phyloP scores from a whole-genome alignment of 1,140 invertebrate genomes.

The Hyles euphorbiae region DNA sequence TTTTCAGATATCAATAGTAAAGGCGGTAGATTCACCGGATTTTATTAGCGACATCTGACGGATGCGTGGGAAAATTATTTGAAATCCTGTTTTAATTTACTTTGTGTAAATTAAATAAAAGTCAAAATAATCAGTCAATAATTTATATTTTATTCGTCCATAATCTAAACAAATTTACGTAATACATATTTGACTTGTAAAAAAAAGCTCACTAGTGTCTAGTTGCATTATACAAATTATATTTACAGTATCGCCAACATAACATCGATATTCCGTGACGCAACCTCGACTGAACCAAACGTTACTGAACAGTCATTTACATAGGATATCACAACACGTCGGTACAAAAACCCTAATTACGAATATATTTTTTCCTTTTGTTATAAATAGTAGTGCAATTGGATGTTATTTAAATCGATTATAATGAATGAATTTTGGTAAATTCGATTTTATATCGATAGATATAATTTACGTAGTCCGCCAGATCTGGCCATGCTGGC shows the following conservation, averaged over 20 bases:
- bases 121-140: slow-evolving; percentile 42
- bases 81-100: no score
- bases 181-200: slow-evolving; percentile 40
- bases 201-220: slow-evolving; percentile 52
- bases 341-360: neutral
- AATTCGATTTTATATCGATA: no score
- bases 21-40: no score
- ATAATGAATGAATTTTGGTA: no score
- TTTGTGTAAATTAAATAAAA: slow-evolving; percentile 22
- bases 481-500: no score
- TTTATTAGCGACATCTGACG: no score
- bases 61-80: no score
- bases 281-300: neutral
- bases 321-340: neutral
- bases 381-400: no score
- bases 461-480: no score
- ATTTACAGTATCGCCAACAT: slow-evolving; percentile 45
- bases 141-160: slow-evolving; percentile 38
- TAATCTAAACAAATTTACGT: slow-evolving; percentile 48
- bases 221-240: slow-evolving; percentile 43
- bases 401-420: no score
- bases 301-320: neutral
- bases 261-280: neutral
- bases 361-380: no score
- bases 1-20: no score